Conservation (phyloP, 2,113 vertebrate species). For the Gambusia holbrooki region DNA sequence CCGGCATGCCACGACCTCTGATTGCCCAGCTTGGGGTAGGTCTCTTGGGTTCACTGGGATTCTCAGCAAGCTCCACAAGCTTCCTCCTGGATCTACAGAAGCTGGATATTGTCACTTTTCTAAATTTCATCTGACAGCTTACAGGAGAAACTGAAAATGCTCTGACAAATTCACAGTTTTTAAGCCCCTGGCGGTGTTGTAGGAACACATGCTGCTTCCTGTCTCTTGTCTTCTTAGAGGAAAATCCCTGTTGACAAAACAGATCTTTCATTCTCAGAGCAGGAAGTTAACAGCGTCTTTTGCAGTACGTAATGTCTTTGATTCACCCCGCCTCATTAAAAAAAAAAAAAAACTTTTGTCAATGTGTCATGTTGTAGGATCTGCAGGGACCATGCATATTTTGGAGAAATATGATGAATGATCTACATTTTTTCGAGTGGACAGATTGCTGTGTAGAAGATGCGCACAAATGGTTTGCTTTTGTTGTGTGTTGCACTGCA, state of each 20-base stretch:
- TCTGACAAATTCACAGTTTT: background rate
- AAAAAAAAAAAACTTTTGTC: slow-evolving; percentile 30
- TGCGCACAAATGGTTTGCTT: slow-evolving; percentile 6
- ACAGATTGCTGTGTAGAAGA: background rate
- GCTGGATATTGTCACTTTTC: slow-evolving; percentile 9
- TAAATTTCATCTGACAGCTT: slow-evolving; percentile 3
- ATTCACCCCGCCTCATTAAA: slow-evolving; percentile 52
- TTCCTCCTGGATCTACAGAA: slow-evolving; percentile 18
- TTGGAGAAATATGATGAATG: slow-evolving; percentile 17
- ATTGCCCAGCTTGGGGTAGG: slow-evolving; percentile 68
- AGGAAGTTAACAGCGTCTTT: slow-evolving; percentile 28
- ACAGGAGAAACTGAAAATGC: background rate
- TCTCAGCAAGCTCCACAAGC: slow-evolving; percentile 51
- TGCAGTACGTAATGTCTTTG: slow-evolving; percentile 27
- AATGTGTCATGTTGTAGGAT: slow-evolving; percentile 45
- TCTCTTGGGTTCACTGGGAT: slow-evolving; percentile 60
- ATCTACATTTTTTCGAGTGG: background rate
- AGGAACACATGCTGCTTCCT: slow-evolving; percentile 23
- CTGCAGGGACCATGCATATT: slow-evolving; percentile 26
- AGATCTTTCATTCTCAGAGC: slow-evolving; percentile 18
- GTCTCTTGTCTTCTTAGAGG: slow-evolving; percentile 21
- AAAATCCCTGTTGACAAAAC: slow-evolving; percentile 41
- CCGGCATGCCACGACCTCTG: slow-evolving; percentile 61
- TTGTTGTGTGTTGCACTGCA: slow-evolving; percentile 35
- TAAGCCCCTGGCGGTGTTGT: background rate